These are phyloP conservation scores for Lagenorhynchus albirostris DNA, from an alignment of 2,113 vertebrate species.

Conservation along the genomic window DNA sequence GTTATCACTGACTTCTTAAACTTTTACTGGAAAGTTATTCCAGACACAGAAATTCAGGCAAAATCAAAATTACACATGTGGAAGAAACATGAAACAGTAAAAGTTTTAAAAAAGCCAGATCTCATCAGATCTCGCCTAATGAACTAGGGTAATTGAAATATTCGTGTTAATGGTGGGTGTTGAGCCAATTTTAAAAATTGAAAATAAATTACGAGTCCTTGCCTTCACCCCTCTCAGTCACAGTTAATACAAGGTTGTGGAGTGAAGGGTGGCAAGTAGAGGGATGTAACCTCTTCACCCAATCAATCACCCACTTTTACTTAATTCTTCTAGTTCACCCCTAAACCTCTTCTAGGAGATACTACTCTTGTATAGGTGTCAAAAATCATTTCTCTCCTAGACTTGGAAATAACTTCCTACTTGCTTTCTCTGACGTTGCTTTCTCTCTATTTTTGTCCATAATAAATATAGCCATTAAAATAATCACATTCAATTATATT, in stretches of 20 bases:
- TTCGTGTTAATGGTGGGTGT: slow-evolving; percentile 34
- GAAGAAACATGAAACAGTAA: neutral
- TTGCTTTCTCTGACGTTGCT: neutral
- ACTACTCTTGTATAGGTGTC: neutral
- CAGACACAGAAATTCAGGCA: slow-evolving; percentile 18
- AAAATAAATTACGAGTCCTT: slow-evolving; percentile 58
- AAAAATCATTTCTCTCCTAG: neutral
- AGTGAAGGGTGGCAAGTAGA: neutral
- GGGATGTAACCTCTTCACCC: slow-evolving; percentile 60
- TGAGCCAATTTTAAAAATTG: slow-evolving; percentile 27
- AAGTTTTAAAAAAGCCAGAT: neutral
- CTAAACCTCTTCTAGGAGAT: neutral
- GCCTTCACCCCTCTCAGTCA: slow-evolving; percentile 34
- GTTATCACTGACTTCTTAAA: slow-evolving; percentile 65
- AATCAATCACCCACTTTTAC: slow-evolving; percentile 39
- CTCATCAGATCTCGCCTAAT: slow-evolving; percentile 3
- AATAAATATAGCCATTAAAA: neutral
- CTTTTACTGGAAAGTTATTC: slow-evolving; percentile 27
- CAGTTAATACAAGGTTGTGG: neutral
- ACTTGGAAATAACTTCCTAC: neutral
- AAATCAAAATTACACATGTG: neutral
- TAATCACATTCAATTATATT: neutral
- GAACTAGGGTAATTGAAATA: slow-evolving; percentile 46
- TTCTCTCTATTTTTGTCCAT: neutral
- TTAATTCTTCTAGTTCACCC: neutral